A percentile compares a stretch with the other conserved stretches of the same genome.
phyloP scores from a whole-genome alignment of 2,113 vertebrate species.

The Globicephala melas region DNA sequence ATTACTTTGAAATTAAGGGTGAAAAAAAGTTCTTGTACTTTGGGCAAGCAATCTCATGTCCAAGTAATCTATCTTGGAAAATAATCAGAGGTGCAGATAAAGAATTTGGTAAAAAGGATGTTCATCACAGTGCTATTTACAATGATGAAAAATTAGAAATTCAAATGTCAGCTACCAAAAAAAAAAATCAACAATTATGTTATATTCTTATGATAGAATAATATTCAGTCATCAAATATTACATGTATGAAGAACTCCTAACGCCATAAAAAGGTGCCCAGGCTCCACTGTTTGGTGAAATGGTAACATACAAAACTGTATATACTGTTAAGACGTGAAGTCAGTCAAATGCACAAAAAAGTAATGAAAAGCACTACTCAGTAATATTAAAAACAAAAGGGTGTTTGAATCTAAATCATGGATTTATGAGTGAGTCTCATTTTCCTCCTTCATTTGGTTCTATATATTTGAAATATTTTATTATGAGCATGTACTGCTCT shows the following conservation, averaged over 20 bases:
- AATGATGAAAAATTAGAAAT: not conserved
- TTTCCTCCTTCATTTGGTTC: not conserved
- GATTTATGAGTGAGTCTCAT: not conserved
- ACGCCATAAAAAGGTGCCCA: not conserved
- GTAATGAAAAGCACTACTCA: not conserved
- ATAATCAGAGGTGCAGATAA: not conserved
- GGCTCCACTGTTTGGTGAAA: not conserved
- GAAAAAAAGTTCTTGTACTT: not conserved
- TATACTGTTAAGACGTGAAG: not conserved
- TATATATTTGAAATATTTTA: not conserved
- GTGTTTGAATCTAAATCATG: not conserved
- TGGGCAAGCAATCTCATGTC: not conserved
- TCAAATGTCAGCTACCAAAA: not conserved
- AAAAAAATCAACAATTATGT: not conserved
- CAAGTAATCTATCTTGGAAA: not conserved
- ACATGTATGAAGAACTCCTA: not conserved
- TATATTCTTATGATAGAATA: not conserved
- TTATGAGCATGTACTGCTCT: not conserved
- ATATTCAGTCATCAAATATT: not conserved
- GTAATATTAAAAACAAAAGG: constrained; percentile 47
- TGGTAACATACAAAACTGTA: not conserved
- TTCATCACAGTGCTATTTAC: not conserved
- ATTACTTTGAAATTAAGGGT: constrained; percentile 8
- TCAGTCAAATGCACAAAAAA: not conserved
- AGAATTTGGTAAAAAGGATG: not conserved